Base-by-base conservation (phyloP, 2,113 vertebrate genomes). In the Irena cyanogastra region DNA sequence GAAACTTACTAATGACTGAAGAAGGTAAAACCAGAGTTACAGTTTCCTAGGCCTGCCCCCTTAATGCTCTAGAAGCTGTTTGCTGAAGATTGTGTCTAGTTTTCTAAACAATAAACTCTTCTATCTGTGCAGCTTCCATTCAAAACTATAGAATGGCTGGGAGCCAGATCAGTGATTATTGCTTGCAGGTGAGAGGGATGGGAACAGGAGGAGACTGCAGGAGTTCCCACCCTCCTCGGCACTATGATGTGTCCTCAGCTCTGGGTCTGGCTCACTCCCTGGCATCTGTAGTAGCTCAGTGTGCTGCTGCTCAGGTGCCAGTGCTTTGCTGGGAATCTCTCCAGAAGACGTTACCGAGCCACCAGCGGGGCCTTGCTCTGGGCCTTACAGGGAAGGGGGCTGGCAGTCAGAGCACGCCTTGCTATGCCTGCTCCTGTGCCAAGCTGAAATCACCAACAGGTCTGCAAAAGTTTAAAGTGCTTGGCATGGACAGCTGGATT, bases 141-240 rank as follows among this genome's bases (percentile, higher is more conserved):
- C 21, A 47, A 18, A 61, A 66, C 3, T 3, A 1, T 8, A 0
- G 11, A 13, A 21, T 19, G 33, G 9, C 17, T 64, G 24, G 41
- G 45, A 68, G 79, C 35, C 41, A 44, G 23, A 17, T 71, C 35
- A 59, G 23, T 17, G 64, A 10, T 54, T 45, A 47, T 42, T 84
- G 54, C 18, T 63, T 68, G 71, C 42, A 60, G 35, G 18, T 37
- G 78, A 66, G 47, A 33, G 47, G 26, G 53, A 59, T 44, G 31
- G 47, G 61, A 50, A 8, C 19, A 27, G 5, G 4, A 68, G 56
- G 69, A 41, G 22, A 3, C 82, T 70, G 45, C 33, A 53, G 37
- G 49, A 35, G 7, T 21, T 35, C 28, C 19, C 41, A 13, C 6
- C 0, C 16, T 65, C 17, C n/a, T 27, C 37, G 72, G 37, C 50